phyloP scores from a whole-genome alignment of 2,888 invertebrate genomes.

The Melangyna quadrimaculata region DNA sequence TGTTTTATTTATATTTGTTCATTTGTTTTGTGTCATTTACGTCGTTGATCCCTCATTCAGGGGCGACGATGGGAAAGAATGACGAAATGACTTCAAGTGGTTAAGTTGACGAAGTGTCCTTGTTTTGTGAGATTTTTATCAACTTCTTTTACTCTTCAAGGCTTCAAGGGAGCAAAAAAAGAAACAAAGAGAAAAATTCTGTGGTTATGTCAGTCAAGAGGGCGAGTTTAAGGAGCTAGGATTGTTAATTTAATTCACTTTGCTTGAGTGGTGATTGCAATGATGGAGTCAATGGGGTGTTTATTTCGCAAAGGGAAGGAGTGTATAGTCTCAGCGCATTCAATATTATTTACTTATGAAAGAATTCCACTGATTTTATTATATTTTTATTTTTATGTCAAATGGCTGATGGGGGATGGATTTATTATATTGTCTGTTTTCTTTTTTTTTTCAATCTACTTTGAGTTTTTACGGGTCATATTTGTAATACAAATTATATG shows the following conservation, averaged over 20 bases:
- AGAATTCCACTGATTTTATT: neutral
- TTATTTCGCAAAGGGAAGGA: neutral
- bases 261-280: constrained; percentile 45
- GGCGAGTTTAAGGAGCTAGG: constrained; percentile 9
- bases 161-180: neutral
- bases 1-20: constrained; percentile 31
- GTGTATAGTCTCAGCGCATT: neutral
- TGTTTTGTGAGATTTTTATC: constrained; percentile 64
- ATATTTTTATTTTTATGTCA: neutral
- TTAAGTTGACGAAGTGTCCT: constrained; percentile 65
- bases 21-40: constrained; percentile 56
- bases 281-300: neutral
- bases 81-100: constrained; percentile 64
- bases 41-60: constrained; percentile 51
- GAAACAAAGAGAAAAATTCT: constrained; percentile 21
- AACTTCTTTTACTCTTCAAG: neutral
- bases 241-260: constrained; percentile 70
- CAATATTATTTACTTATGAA: constrained; percentile 39
- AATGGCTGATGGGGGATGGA: neutral
- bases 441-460: too few relatives aligned
- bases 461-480: too few relatives aligned
- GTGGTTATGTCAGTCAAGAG: neutral
- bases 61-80: constrained; percentile 24
- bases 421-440: neutral
- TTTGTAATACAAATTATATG: too few relatives aligned